Base-by-base conservation (phyloP, 2,888 invertebrate genomes). In the Lymantria monacha region DNA sequence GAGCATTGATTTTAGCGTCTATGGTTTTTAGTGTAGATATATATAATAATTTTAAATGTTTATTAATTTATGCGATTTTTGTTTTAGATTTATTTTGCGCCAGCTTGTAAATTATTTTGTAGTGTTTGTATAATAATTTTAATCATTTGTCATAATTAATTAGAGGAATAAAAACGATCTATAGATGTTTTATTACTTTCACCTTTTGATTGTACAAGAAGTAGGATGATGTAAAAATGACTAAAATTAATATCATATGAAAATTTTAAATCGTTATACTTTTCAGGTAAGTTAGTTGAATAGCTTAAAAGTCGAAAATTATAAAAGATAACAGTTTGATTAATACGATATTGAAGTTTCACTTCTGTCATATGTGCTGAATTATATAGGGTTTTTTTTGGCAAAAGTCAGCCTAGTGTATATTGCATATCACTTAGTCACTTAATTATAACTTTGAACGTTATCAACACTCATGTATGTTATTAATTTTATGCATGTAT, bases 361-460 rank as follows among this genome's bases (percentile, higher is more conserved):
- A 22, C 22, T 22, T 22, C 22, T 2, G 22, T 22, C 22, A 22
- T 22, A 5, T 22, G 22, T 22, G 5, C 22, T n/a, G n/a, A n/a
- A n/a, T n/a, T n/a, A n/a, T n/a, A n/a, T n/a, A n/a, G 22, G 22
- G 22, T 3, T 22, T 22, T 22, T 22, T 3, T 22, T 22, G 55
- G 59, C 51, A 55, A 72, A 74, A 83, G 87, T 87, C 86, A 88
- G 88, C 87, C 87, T 87, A 85, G 81, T 81, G 74, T 85, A 79
- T 87, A 88, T 87, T 88, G 89, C 89, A 90, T 90, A 90, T 90
- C 89, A 90, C 78, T 83, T 87, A 86, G 83, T 76, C 66, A 63
- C 65, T 68, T 70, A 79, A 72, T 79, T 77, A 75, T 79, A 69
- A 76, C 71, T 71, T 73, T 72, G 63, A 73, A 57, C 50, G 59